Base-by-base conservation (phyloP, 2,113 vertebrate genomes). In the Austrofundulus limnaeus region DNA sequence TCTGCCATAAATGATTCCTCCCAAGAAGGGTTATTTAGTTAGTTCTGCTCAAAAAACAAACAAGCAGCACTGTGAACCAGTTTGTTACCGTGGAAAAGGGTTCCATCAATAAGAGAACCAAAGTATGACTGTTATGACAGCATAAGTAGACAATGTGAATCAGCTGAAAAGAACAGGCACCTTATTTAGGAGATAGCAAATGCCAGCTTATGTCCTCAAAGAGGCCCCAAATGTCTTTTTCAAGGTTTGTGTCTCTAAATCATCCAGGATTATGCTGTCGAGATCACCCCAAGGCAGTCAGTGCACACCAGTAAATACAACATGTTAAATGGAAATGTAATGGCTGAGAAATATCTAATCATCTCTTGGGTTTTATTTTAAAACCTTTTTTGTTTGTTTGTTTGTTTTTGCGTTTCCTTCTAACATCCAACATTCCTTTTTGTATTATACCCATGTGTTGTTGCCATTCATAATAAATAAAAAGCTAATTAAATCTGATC, bases 251-350 rank as follows among this genome's bases (percentile, higher is more conserved):
- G 46, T 17, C 15, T 51, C 38, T 60, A 42, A 66, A 62, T 66
- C 48, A 39, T 55, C 51, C 31, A 66, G 52, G 38, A 43, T 56
- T 56, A 31, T 64, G 73, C 70, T 53, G 20, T 21, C 45, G 62
- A 61, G 65, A 61, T 19, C 6, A 53, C 55, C 68, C 43, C 56
- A 41, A 56, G 50, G 49, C 14, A 1, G 38, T 56, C 47, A 38
- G 48, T 14, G 41, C 31, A 19, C 58, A 34, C 61, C 50, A 61
- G 53, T 57, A 70, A 76, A 70, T 34, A 59, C 24, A 55, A 61
- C 53, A 67, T 60, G 59, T 41, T 54, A 24, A 65, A 76, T 34
- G 25, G 45, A 49, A 41, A 59, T 60, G 42, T 37, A 28, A 61
- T 55, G 42, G 38, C 20, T 54, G 42, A 80, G 61, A 28, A 62